Conservation (phyloP, 2,797 vertebrate genomes). For the Epinephelus coioides region DNA sequence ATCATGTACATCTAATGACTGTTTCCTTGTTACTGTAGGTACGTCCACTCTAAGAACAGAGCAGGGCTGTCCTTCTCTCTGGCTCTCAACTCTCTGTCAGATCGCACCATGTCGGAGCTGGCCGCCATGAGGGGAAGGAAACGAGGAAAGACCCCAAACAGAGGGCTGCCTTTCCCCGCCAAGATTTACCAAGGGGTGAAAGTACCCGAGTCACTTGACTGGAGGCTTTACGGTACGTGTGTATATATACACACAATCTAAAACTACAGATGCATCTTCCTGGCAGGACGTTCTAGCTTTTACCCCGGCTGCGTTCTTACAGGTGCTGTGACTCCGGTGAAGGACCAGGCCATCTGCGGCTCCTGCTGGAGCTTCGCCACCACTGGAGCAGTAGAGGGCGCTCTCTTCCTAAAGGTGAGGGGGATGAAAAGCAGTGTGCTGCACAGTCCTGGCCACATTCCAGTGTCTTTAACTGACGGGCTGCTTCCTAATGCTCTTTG, state of each 20-base stretch:
- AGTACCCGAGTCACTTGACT: slow-evolving; percentile 85
- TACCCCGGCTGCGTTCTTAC: background rate
- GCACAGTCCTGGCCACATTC: background rate
- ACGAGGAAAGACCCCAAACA: slow-evolving; percentile 71
- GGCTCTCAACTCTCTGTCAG: slow-evolving; percentile 87
- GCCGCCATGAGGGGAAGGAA: slow-evolving; percentile 81
- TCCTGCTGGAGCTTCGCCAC: slow-evolving; percentile 89
- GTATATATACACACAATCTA: background rate
- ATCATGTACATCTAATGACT: background rate
- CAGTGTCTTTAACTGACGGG: slow-evolving; percentile 1
- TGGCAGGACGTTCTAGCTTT: background rate
- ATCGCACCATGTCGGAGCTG: slow-evolving; percentile 84
- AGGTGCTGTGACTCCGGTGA: slow-evolving; percentile 88
- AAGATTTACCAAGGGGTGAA: slow-evolving; percentile 63
- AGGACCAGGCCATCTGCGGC: slow-evolving; percentile 88
- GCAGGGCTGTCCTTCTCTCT: slow-evolving; percentile 84
- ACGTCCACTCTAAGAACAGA: slow-evolving; percentile 88
- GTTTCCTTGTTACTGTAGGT: slow-evolving; percentile 65
- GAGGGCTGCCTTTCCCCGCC: slow-evolving; percentile 81
- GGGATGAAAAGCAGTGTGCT: background rate
- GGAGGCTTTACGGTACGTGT: slow-evolving; percentile 85
- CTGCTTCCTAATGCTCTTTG: slow-evolving; percentile 33
- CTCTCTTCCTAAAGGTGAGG: slow-evolving; percentile 89
- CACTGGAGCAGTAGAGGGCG: slow-evolving; percentile 88
- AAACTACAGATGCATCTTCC: background rate